phyloP scores from a whole-genome alignment of 2,888 invertebrate species.

The Drosophila kuntzei region DNA sequence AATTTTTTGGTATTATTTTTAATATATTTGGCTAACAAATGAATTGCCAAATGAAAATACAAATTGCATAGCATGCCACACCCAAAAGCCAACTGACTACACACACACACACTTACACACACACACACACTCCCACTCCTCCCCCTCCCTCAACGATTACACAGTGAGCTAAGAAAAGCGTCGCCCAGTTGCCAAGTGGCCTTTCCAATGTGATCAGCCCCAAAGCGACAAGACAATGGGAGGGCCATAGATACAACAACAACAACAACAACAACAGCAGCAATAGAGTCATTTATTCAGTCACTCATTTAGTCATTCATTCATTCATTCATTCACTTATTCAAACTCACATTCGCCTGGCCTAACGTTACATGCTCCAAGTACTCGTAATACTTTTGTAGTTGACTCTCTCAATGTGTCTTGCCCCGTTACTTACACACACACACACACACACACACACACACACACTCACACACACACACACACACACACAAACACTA shows the following conservation, averaged over 20 bases:
- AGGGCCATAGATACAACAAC: constrained; percentile 22
- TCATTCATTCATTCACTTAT: constrained; percentile 39
- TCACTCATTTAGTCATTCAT: constrained; percentile 29
- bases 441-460: constrained; percentile 11
- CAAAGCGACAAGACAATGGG: constrained; percentile 41
- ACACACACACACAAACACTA: not conserved
- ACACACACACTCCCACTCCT: constrained; percentile 3
- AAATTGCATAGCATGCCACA: constrained; percentile 70
- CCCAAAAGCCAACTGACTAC: constrained; percentile 43
- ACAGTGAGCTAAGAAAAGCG: constrained; percentile 19
- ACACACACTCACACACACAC: constrained; percentile 1
- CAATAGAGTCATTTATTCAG: constrained; percentile 29
- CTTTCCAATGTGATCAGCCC: constrained; percentile 50
- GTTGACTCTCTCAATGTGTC: constrained; percentile 6
- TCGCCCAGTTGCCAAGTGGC: constrained; percentile 54
- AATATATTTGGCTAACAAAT: constrained; percentile 35
- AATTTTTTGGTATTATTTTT: constrained; percentile 6
- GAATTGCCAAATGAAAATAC: constrained; percentile 75
- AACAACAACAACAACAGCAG: not conserved
- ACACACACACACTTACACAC: constrained; percentile 12
- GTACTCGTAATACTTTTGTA: constrained; percentile 30
- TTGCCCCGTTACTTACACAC: constrained; percentile 24
- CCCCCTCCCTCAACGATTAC: not conserved
- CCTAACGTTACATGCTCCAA: constrained; percentile 33
- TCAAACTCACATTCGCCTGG: constrained; percentile 47